phyloP scores from a whole-genome alignment of 2,113 vertebrate species.

The Epinephelus fuscoguttatus region DNA sequence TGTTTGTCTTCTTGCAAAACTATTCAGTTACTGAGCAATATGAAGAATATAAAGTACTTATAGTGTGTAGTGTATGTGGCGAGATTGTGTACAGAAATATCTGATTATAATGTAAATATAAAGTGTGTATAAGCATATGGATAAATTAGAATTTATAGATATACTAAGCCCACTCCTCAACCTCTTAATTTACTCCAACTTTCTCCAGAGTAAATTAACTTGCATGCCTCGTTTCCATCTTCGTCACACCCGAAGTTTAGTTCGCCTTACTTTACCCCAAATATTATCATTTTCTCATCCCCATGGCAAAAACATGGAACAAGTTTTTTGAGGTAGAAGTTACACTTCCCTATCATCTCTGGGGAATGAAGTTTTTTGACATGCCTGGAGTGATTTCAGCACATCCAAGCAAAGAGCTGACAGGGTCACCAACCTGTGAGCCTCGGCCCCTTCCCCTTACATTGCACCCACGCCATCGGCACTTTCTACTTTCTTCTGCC shows the following conservation, averaged over 20 bases:
- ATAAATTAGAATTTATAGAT: conserved; percentile 1
- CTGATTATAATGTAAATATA: neutral
- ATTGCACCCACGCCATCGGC: neutral
- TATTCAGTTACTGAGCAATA: neutral
- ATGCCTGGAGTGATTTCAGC: conserved; percentile 57
- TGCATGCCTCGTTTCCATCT: conserved; percentile 15
- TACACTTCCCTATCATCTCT: conserved; percentile 50
- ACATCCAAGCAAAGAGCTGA: conserved; percentile 55
- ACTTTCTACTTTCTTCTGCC: neutral
- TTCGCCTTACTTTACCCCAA: conserved; percentile 15
- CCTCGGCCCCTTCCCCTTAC: conserved; percentile 7
- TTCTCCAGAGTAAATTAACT: neutral
- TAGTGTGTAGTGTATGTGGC: neutral
- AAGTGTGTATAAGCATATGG: neutral
- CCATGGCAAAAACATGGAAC: conserved; percentile 30
- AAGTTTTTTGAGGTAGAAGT: conserved; percentile 47
- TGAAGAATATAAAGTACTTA: neutral
- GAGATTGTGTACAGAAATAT: neutral
- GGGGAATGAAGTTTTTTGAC: conserved; percentile 60
- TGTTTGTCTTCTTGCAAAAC: neutral
- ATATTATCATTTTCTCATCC: conserved; percentile 39
- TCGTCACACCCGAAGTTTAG: neutral
- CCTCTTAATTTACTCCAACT: neutral
- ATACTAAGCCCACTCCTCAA: neutral
- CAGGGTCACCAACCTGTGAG: conserved; percentile 56